Evolutionary conservation across 2,888 invertebrate genomes (phyloP), one percentile per base, ranked within the genome.

Genomic region (Parelbella ahira): DNA sequence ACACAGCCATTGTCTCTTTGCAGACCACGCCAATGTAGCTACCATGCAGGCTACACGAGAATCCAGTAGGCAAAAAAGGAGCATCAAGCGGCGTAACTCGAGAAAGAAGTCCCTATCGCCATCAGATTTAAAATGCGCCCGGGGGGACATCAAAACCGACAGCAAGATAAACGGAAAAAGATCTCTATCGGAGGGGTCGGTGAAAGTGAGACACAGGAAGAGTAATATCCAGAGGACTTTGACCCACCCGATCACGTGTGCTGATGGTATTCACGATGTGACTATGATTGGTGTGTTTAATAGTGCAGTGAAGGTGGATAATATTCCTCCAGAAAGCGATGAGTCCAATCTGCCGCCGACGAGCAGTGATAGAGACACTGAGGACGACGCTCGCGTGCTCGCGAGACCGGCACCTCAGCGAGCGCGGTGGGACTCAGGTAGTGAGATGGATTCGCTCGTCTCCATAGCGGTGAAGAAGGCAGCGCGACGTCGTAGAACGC

Each of bases 401-500:
- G 61, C 68, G 12, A 72, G 69, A 51, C 70, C 75, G 9, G 60
- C 65, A 11, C 66, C 68, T 15, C 63, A 63, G 24, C 67, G 84
- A 53, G 67, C 86, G 4, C 60, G 87, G 7, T 87, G 87, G 80
- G 88, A 88, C 48, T 86, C 88, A 0, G 87, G 87, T 1, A 88
- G 83, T 53, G 89, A 89, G 49, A 82, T 89, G 76, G 91, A 91
- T 60, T 90, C 90, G 4, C 64, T 90, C 32, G 91, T 91, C 50
- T 90, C 91, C 3, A 89, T 90, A 1, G 90, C 91, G 4, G 92
- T 92, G 58, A 83, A 88, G 53, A 90, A 91, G 69, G 91, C 92
- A 42, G 90, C 92, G 18, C 86, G 90, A 58, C 84, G 91, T 60
- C 78, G 91, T 53, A 73, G 89, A 62, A 79, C 76, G 76, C 75